Evolutionary conservation across 2,113 vertebrate genomes (phyloP), one percentile per base, ranked within the genome.

Genomic region (Nothoprocta pentlandii): DNA sequence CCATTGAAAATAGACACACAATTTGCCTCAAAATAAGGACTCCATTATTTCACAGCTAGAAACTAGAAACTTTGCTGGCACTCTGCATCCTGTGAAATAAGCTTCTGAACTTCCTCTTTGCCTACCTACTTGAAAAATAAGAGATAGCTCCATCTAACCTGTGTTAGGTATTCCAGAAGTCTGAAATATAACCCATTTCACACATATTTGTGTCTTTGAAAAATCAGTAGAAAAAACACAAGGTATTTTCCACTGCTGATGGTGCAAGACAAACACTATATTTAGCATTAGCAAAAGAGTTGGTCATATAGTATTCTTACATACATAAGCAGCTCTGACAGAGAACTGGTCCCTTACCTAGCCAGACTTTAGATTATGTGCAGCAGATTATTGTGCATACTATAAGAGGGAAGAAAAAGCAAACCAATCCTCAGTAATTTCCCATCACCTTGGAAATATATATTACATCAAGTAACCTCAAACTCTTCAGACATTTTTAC

Each of bases 41-140:
- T 66, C 47, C 53, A 79, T 75, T 89, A 62, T 82, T 95, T 82
- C 34, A 59, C 2, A 1, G 61, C 49, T 53, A 62, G 81, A 85
- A 79, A 9, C 47, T 53, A 58, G 81, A 85, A 81, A 9, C 47
- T 30, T 88, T 39, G 47, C 54, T 89, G 11, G 39, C 42, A 6
- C 69, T 78, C 59, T 80, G 47, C 70, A 30, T 63, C 42, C 69
- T 71, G 28, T 19, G 32, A 77, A 94, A 84, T 12, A 63, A 89
- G 8, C 2, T 81, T 68, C 69, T 42, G 64, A 90, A 67, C 34
- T 70, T 25, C 2, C 8, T 26, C 51, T 39, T 71, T 36, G 54
- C 70, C 30, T 30, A 49, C 2, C 66, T 75, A 39, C 14, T 73
- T 82, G 44, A 77, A 90, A 93, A 87, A 73, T 28, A 84, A 20